Base-by-base conservation (phyloP, 37 sponge, comb jelly and placozoan species). In the Aplysina aerophoba region DNA sequence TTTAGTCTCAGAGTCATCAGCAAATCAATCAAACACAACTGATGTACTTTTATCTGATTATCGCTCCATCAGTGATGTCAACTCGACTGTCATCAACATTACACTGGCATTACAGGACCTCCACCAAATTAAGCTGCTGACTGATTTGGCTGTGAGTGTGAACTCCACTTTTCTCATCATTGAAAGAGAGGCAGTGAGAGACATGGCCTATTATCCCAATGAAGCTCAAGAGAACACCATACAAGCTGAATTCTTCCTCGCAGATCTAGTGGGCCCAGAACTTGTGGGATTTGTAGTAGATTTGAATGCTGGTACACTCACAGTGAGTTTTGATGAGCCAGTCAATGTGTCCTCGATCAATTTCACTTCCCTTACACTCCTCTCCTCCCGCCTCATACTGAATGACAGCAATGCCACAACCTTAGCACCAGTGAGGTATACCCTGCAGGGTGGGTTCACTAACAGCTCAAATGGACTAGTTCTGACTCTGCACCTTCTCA, bases 291-390 rank as follows among this genome's bases (percentile, higher is more conserved):
- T 92, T 69, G 38, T 50, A 14, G 91, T 94, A 25, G 91, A 97
- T 36, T 63, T 97, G 90, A 97, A 94, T 71, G 34, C 24, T 4
- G 97, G 93, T 0, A 66, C 87, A 0, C 59, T 97, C 0, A 58
- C 69, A 3, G 60, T 97, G 35, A 91, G 74, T 36, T 97, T 97
- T 87, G 93, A 97, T 73, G 97, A 97, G 59, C 95, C 94, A 8
- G 91, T 97, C 16, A 62, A 90, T 87, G 88, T 77, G 8, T 69
- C 85, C 34, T 77, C 92, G 28, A 37, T 96, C 13, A 83, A 89
- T 19, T 85, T 58, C 59, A 82, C 92, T 39, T 68, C 75, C 8
- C 57, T 94, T 74, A 94, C 89, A 15, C 89, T 97, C 39, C 75
- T 75, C 50, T 90, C 94, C 31, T 75, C 77, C 20, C 22, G 27